These are phyloP conservation scores for Drosophila fuyamai DNA, from an alignment of 1,140 invertebrate genomes.

Conservation along the genomic window DNA sequence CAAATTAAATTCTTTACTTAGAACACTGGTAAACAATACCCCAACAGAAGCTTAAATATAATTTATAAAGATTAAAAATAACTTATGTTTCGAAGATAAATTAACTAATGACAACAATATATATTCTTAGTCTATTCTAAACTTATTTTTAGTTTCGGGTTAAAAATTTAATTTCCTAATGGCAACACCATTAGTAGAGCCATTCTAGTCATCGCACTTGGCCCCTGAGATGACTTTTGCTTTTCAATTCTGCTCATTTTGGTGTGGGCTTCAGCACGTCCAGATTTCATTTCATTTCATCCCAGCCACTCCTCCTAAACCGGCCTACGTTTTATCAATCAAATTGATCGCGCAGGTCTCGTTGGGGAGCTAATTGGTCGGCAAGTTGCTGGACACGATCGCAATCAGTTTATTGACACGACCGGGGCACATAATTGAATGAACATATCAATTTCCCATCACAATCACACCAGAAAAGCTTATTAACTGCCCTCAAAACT, in stretches of 20 bases:
- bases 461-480: conserved; percentile 61
- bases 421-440: conserved; percentile 66
- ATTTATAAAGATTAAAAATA: neutral
- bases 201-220: neutral
- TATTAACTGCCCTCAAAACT: conserved; percentile 59
- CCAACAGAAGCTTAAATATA: too few species aligned
- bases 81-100: neutral
- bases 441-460: conserved; percentile 79
- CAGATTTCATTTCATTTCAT: conserved; percentile 17
- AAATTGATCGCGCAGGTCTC: conserved; percentile 22
- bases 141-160: neutral
- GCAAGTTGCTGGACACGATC: conserved; percentile 46
- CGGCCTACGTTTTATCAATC: conserved; percentile 35
- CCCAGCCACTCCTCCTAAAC: conserved; percentile 2
- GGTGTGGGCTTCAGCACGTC: neutral
- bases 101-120: neutral
- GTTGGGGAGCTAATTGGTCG: conserved; percentile 59
- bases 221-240: conserved; percentile 25
- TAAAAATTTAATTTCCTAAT: conserved; percentile 21
- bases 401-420: conserved; percentile 73
- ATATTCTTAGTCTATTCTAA: too few species aligned
- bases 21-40: too few species aligned
- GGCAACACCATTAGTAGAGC: neutral
- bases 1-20: too few species aligned
- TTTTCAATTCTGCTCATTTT: conserved; percentile 8